These are phyloP conservation scores for Catamblyrhynchus diadema DNA, from an alignment of 2,797 vertebrate species.

Conservation along the genomic window DNA sequence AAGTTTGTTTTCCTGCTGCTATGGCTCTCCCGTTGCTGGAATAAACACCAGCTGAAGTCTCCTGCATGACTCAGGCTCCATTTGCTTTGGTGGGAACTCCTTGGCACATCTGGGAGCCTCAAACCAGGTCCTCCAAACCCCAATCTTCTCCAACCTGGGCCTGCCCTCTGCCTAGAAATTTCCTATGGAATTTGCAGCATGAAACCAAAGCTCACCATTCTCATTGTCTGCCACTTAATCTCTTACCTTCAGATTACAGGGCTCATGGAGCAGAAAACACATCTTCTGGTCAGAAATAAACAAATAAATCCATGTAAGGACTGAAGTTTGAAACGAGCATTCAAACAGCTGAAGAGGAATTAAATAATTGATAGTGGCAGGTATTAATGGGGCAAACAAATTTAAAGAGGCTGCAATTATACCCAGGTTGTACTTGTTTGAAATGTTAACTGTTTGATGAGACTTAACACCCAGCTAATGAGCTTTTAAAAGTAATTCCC, in stretches of 20 bases:
- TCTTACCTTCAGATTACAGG: background rate
- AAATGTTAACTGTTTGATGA: constrained; percentile 61
- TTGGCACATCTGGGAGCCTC: background rate
- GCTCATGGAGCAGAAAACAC: background rate
- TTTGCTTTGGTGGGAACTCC: background rate
- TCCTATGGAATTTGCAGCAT: background rate
- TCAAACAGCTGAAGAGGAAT: background rate
- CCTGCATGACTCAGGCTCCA: background rate
- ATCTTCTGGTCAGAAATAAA: background rate
- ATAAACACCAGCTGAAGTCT: background rate
- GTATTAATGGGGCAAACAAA: constrained; percentile 60
- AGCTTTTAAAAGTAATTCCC: constrained; percentile 27
- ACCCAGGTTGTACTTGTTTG: background rate
- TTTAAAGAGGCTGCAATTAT: constrained; percentile 69
- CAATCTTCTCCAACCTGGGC: background rate
- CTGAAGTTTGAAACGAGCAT: background rate
- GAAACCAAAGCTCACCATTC: background rate
- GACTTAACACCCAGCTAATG: constrained; percentile 66
- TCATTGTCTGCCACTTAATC: background rate
- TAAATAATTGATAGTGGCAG: constrained; percentile 14
- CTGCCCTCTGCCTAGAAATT: background rate
- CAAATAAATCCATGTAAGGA: background rate
- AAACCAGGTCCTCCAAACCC: background rate
- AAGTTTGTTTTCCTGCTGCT: background rate
- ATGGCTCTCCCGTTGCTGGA: background rate